Percentiles rank a stretch among this genome's conserved stretches.
Evolutionary conservation across 1,140 invertebrate species (phyloP).

Genomic region (Atta colombica): DNA sequence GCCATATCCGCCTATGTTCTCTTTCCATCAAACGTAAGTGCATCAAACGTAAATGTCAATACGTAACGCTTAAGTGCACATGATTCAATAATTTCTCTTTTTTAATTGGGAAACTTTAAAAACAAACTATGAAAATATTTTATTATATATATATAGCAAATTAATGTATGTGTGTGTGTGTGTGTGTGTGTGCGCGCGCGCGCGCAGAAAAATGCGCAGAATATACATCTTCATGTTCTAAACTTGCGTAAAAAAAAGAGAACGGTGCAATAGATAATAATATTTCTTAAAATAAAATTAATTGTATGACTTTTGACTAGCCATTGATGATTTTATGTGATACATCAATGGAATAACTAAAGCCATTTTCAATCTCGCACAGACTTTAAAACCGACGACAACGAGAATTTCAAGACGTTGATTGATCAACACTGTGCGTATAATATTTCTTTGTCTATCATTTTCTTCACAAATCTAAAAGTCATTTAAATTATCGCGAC

Average conservation of each 20-base stretch:
- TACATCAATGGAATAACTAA: conserved; percentile 80
- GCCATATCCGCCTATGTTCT: conserved; percentile 20
- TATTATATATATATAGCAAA: not conserved
- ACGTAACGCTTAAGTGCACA: not conserved
- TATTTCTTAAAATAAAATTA: not conserved
- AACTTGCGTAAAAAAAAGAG: not conserved
- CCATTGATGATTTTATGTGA: conserved; percentile 55
- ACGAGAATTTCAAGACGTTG: conserved; percentile 67
- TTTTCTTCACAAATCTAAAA: not conserved
- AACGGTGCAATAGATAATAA: not conserved
- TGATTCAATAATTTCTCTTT: not conserved
- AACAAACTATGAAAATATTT: conserved; percentile 4
- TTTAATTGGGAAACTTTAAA: not conserved
- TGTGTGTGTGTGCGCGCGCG: no score
- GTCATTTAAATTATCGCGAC: not conserved
- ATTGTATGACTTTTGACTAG: conserved; percentile 79
- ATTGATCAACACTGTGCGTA: conserved; percentile 83
- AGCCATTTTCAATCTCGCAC: conserved; percentile 80
- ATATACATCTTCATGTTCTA: no score
- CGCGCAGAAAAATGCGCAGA: no score
- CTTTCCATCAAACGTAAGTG: not conserved
- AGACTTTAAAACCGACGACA: conserved; percentile 80
- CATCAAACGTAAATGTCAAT: conserved; percentile 6
- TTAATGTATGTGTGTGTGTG: no score
- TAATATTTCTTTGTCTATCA: not conserved